Conservation (phyloP, 2,888 invertebrate genomes). For the Mylabris sibirica region DNA sequence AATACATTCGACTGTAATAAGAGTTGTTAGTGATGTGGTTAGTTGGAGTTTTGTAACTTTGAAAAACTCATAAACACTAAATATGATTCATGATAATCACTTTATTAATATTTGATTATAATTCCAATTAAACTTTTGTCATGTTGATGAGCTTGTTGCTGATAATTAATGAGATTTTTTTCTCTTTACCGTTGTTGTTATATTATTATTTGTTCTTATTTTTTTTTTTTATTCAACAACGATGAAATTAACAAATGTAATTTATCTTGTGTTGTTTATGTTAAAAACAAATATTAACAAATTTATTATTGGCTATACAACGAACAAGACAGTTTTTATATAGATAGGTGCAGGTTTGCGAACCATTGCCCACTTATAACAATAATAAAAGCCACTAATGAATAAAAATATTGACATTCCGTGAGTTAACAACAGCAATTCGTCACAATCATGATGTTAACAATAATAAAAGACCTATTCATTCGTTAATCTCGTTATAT, state of each 20-base stretch:
- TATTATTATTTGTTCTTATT: neutral
- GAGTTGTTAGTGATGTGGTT: constrained; percentile 43
- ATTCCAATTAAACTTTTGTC: constrained; percentile 37
- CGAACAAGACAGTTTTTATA: neutral
- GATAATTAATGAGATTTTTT: constrained; percentile 8
- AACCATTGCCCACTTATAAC: neutral
- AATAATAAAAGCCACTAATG: constrained; percentile 3
- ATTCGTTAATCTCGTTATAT: neutral
- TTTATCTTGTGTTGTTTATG: constrained; percentile 32
- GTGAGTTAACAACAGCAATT: constrained; percentile 32
- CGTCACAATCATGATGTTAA: constrained; percentile 31
- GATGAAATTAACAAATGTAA: constrained; percentile 20
- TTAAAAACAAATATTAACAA: constrained; percentile 16
- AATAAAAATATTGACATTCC: constrained; percentile 36
- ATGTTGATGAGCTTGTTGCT: neutral
- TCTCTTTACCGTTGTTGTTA: neutral
- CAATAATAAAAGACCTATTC: constrained; percentile 25
- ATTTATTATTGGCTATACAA: neutral
- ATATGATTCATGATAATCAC: constrained; percentile 42
- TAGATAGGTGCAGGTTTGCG: neutral
- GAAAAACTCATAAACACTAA: constrained; percentile 41
- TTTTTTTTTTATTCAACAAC: neutral
- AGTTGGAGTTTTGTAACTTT: constrained; percentile 40
- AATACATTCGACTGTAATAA: constrained; percentile 48
- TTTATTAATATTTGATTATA: constrained; percentile 45